Evolutionary conservation across 2,888 invertebrate genomes (phyloP).

Genomic region (Proisotoma minuta): DNA sequence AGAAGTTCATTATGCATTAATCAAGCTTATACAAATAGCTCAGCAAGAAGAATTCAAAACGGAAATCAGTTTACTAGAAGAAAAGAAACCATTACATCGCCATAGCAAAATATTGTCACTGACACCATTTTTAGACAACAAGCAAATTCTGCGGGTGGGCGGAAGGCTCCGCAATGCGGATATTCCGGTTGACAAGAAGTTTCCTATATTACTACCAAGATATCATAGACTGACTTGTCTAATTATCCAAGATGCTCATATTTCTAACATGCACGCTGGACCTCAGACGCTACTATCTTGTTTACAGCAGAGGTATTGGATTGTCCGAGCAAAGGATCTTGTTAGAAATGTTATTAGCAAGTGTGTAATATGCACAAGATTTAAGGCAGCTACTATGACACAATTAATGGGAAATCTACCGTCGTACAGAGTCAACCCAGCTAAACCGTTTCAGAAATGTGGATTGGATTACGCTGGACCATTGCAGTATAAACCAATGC

Average conservation of each 20-base stretch:
- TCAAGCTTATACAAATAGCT: too few relatives aligned
- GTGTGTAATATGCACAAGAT: slow-evolving; percentile 33
- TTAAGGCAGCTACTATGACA: slow-evolving; percentile 9
- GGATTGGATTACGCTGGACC: too few relatives aligned
- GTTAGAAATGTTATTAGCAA: slow-evolving; percentile 13
- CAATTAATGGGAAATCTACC: slow-evolving; percentile 48
- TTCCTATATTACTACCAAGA: slow-evolving; percentile 34
- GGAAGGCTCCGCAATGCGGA: slow-evolving; percentile 26
- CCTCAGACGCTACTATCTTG: slow-evolving; percentile 10
- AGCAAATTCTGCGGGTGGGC: slow-evolving; percentile 31
- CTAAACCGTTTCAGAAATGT: slow-evolving; percentile 43
- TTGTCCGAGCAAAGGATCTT: slow-evolving; percentile 15
- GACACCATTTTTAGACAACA: slow-evolving; percentile 33
- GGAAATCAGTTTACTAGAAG: not conserved
- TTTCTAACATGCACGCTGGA: slow-evolving; percentile 26
- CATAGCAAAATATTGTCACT: slow-evolving; percentile 11
- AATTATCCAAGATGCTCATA: slow-evolving; percentile 26
- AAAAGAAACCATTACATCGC: not conserved
- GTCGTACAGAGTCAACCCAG: slow-evolving; percentile 30
- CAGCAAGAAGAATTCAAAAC: too few relatives aligned
- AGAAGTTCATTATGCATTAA: too few relatives aligned
- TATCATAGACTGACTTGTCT: slow-evolving; percentile 21
- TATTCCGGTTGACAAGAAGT: slow-evolving; percentile 21
- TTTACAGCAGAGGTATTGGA: slow-evolving; percentile 20
- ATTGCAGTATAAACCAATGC: too few relatives aligned